phyloP scores from a whole-genome alignment of 2,888 invertebrate genomes.

The Calameuta pallipes region DNA sequence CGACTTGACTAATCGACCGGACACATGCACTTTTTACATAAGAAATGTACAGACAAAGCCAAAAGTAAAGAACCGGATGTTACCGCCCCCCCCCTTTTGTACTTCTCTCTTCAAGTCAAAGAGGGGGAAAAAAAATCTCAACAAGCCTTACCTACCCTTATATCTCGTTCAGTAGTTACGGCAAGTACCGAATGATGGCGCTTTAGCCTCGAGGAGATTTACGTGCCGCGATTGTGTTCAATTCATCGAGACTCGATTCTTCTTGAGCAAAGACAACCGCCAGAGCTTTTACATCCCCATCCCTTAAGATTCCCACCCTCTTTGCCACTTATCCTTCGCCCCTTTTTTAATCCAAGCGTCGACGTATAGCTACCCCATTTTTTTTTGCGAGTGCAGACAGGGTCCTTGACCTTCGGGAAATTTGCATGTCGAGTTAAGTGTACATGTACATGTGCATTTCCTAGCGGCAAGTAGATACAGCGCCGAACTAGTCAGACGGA shows the following conservation, averaged over 20 bases:
- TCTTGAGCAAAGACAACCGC: neutral
- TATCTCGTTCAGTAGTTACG: neutral
- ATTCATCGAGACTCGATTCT: conserved; percentile 2
- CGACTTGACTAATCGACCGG: neutral
- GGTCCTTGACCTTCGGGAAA: neutral
- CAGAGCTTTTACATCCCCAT: neutral
- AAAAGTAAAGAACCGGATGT: neutral
- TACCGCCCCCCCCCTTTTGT: neutral
- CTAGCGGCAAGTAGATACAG: neutral
- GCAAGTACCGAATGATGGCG: neutral
- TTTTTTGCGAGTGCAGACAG: neutral
- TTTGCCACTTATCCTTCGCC: neutral
- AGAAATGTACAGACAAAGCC: neutral
- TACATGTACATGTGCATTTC: neutral
- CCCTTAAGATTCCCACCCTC: neutral
- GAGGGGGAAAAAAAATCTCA: neutral
- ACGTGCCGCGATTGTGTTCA: conserved; percentile 3
- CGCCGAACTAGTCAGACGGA: neutral
- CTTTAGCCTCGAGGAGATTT: neutral
- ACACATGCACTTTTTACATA: neutral
- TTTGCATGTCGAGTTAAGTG: neutral
- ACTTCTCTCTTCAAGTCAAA: neutral
- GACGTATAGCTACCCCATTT: neutral
- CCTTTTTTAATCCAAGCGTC: neutral
- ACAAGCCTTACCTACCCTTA: neutral